Base-by-base conservation (phyloP, 2,113 vertebrate genomes). In the Oceanodroma tethys region DNA sequence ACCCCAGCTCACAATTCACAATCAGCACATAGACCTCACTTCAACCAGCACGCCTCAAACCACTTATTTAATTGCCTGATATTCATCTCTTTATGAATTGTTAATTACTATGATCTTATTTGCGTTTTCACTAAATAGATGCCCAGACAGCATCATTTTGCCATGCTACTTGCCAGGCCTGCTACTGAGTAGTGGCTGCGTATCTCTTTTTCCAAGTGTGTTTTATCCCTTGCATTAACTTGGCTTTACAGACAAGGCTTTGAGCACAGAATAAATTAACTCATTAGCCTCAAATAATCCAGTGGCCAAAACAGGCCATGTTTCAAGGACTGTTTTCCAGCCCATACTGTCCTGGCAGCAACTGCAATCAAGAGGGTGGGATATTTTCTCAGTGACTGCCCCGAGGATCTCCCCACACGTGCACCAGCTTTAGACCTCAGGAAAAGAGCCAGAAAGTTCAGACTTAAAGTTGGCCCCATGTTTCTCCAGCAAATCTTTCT, bases 151-250 rank as follows among this genome's bases (percentile, higher is more conserved):
- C 58, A 56, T 55, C 30, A 9, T 76, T 87, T 62, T 85, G 9
- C n/a, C 21, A 38, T 8, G 5, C 9, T 79, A 8, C 53, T 90
- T 93, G 38, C 76, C 81, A 79, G 42, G 68, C 27, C 29, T 94
- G 62, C 66, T 50, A 52, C 45, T 42, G 18, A 50, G 27, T 22
- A 55, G 66, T 68, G 74, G 30, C 29, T 88, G 58, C 18, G 13
- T 48, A 38, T 42, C 27, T 92, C 45, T 15, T 62, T 70, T 93
- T 92, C 42, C 45, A 62, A 88, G 38, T 34, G 25, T 38, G 53
- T 93, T 91, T 90, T 76, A 42, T 86, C 66, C 78, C 53, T 83
- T 80, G 53, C 50, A 50, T 86, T 92, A 85, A 45, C 38, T 80
- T 87, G 42, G n/a, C 45, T 90, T 96, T 93, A 59, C 34, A 85